Evolutionary conservation across 2,888 invertebrate species (phyloP), one percentile per base, ranked within the genome.

Genomic region (Tholera decimalis): DNA sequence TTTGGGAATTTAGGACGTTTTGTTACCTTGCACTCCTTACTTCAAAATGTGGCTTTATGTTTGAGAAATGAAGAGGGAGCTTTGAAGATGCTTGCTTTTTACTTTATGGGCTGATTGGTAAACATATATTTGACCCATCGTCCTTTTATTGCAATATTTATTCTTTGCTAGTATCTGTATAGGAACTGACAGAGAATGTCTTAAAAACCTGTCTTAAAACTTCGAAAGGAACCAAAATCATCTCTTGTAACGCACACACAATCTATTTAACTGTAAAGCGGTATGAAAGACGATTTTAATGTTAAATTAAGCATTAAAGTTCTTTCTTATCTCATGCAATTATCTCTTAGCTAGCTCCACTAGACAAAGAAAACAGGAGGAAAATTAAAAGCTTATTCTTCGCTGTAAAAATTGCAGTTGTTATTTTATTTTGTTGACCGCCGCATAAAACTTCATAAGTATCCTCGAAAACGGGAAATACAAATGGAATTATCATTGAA

Each of bases 321-420:
- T 55, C 2, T 41, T 62, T 55, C 26, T 63, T 56, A 56, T 47
- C 73, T 28, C 18, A 51, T 13, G 24, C n/a, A 64, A 64, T 70
- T 57, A 73, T 70, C 65, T 72, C 46, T 70, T 62, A 55, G 50
- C 62, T 62, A 46, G 41, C 30, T 72, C 3, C 41, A 33, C 30
- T 26, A 8, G 26, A 57, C 51, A 57, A 68, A 57, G 51, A 43
- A 72, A 64, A 37, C 15, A 28, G 15, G 18, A 22, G 11, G 15
- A 30, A 43, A 57, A 65, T 57, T 73, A 53, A 57, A 72, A 44
- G 15, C 35, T 56, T 35, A 51, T 33, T 62, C 54, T 51, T 46
- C 35, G 1, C 41, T 15, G 33, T 20, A 24, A 54, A 63, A 51
- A 30, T 39, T 50, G 44, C 24, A 35, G 35, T 51, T 24, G 30